phyloP scores from a whole-genome alignment of 2,888 invertebrate genomes.

The Diabrotica balteata region DNA sequence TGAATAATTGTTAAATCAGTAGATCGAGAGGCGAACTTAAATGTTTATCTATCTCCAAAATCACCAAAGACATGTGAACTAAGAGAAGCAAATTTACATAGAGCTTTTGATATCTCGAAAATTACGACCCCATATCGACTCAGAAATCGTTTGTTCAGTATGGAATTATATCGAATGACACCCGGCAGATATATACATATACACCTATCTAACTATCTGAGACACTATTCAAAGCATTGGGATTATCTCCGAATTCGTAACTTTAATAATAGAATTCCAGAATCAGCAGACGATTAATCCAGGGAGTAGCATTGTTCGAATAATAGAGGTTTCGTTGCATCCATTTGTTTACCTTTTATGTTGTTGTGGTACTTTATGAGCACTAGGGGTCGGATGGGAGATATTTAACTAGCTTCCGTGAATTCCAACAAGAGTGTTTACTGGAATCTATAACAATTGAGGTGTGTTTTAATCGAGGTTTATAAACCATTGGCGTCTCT shows the following conservation, averaged over 20 bases:
- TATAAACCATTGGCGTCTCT: no score
- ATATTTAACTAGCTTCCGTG: no score
- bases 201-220: conserved; percentile 6
- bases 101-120: conserved; percentile 18
- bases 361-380: no score
- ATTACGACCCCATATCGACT: conserved; percentile 13
- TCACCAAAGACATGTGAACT: no score
- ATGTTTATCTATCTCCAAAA: no score
- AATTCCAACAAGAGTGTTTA: no score
- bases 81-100: conserved; percentile 10
- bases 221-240: not conserved
- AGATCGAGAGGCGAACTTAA: no score
- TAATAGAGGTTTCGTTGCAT: not conserved
- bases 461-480: no score
- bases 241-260: conserved; percentile 6
- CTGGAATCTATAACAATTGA: no score
- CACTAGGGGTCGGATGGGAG: no score
- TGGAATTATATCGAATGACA: conserved; percentile 22
- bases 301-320: not conserved
- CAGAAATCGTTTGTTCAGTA: conserved; percentile 21
- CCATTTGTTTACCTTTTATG: not conserved
- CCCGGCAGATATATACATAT: conserved; percentile 1
- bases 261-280: not conserved
- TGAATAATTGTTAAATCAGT: no score
- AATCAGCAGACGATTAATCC: not conserved